These are phyloP conservation scores for Drosophila cardini DNA, from an alignment of 1,140 invertebrate genomes.

Conservation along the genomic window DNA sequence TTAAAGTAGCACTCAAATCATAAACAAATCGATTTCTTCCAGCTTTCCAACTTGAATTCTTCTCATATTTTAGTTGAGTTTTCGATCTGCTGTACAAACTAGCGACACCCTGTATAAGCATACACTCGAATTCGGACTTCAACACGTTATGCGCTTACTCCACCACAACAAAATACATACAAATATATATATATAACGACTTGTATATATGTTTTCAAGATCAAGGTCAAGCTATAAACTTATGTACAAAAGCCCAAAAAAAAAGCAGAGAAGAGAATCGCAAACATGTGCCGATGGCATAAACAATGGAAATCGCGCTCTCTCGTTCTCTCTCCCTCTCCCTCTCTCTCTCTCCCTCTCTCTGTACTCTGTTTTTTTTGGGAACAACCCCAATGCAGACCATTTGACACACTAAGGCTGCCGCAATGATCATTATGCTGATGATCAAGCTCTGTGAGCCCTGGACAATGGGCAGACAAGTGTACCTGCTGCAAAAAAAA, in stretches of 20 bases:
- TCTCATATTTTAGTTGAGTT: not conserved
- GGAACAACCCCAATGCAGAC: slow-evolving; percentile 65
- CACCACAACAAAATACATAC: slow-evolving; percentile 18
- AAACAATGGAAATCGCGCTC: slow-evolving; percentile 62
- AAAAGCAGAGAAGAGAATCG: slow-evolving; percentile 24
- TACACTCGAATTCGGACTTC: slow-evolving; percentile 19
- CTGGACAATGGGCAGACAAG: slow-evolving; percentile 72
- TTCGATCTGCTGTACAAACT: not conserved
- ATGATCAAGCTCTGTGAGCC: slow-evolving; percentile 21
- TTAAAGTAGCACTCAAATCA: not conserved
- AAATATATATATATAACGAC: slow-evolving; percentile 7
- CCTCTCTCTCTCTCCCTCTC: not conserved
- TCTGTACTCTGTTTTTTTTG: not conserved
- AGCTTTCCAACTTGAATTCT: no score
- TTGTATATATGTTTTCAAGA: slow-evolving; percentile 63
- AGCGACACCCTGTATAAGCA: slow-evolving; percentile 36
- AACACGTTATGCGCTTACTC: slow-evolving; percentile 19
- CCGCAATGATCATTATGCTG: slow-evolving; percentile 29
- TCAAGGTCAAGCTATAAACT: slow-evolving; percentile 74
- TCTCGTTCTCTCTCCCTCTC: not conserved
- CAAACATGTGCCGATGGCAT: slow-evolving; percentile 68
- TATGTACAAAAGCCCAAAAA: slow-evolving; percentile 41
- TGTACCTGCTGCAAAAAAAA: slow-evolving; percentile 68
- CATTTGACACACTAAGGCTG: slow-evolving; percentile 75
- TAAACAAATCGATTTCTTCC: not conserved